Conservation (phyloP, 2,113 vertebrate genomes). For the Engystomops pustulosus region DNA sequence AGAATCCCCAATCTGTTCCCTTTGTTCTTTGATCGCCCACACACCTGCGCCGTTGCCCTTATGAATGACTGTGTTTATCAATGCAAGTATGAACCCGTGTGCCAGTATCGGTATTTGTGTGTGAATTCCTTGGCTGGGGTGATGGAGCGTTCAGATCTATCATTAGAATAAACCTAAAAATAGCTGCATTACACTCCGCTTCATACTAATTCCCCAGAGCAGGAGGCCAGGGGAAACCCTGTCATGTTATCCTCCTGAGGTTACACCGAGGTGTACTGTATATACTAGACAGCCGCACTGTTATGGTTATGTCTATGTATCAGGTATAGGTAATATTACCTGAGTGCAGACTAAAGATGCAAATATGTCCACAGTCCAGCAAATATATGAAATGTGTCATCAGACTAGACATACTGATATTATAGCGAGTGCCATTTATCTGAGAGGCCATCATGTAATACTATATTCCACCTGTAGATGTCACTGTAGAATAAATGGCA, state of each 20-base stretch:
- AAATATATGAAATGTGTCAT: too few species aligned
- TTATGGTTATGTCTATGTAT: neutral
- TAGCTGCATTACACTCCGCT: slow-evolving; percentile 27
- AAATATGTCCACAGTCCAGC: too few species aligned
- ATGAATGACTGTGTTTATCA: slow-evolving; percentile 19
- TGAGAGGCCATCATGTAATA: too few species aligned
- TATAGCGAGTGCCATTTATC: too few species aligned
- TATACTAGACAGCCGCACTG: neutral
- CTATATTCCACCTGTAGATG: too few species aligned
- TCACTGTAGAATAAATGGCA: too few species aligned
- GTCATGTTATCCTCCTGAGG: neutral
- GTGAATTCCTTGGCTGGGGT: slow-evolving; percentile 46
- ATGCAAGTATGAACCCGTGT: slow-evolving; percentile 28
- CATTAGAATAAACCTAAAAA: slow-evolving; percentile 45
- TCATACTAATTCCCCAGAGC: too few species aligned
- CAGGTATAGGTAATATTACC: neutral
- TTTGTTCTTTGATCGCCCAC: neutral
- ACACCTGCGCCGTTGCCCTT: neutral
- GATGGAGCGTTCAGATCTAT: slow-evolving; percentile 40
- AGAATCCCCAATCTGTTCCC: neutral
- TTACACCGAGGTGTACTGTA: neutral
- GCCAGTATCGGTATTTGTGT: slow-evolving; percentile 44
- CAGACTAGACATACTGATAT: too few species aligned
- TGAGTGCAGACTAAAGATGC: too few species aligned
- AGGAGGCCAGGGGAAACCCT: slow-evolving; percentile 37